A percentile compares a stretch with the other conserved stretches of the same genome.
These are phyloP conservation scores for Aphis gossypii DNA, from an alignment of 1,140 invertebrate species.

Conservation along the genomic window DNA sequence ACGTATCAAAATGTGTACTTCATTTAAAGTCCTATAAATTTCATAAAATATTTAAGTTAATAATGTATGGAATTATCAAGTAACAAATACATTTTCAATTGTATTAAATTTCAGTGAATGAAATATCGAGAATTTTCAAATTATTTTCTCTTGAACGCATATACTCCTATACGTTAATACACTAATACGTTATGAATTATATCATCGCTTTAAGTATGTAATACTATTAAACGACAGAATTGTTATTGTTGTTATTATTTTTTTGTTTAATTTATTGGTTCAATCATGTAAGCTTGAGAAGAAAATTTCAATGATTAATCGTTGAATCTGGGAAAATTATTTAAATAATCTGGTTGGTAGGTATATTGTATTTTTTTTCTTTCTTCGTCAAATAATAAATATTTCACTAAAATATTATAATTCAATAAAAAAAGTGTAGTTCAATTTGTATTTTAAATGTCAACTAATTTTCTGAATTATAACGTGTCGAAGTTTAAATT, in stretches of 20 bases:
- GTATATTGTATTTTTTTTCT: background rate
- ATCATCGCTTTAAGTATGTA: background rate
- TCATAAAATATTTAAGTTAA: background rate
- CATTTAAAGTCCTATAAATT: background rate
- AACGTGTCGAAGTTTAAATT: background rate
- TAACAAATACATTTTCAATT: background rate
- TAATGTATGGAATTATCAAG: background rate
- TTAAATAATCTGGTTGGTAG: background rate
- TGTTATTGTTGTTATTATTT: background rate
- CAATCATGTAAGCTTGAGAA: background rate
- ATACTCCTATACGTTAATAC: background rate
- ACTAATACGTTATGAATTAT: background rate
- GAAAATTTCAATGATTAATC: background rate
- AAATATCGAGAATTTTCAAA: background rate
- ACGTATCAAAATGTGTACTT: background rate
- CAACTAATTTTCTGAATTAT: background rate
- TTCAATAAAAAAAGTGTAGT: background rate
- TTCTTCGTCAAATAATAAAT: background rate
- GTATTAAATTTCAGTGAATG: background rate
- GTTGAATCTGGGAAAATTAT: background rate
- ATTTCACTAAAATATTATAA: background rate
- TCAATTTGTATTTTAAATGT: too few species aligned
- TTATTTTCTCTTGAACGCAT: background rate
- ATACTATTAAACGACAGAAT: background rate
- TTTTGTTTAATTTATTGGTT: background rate